These are phyloP conservation scores for Galago senegalensis DNA, from an alignment of 2,797 vertebrate genomes.

Conservation along the genomic window DNA sequence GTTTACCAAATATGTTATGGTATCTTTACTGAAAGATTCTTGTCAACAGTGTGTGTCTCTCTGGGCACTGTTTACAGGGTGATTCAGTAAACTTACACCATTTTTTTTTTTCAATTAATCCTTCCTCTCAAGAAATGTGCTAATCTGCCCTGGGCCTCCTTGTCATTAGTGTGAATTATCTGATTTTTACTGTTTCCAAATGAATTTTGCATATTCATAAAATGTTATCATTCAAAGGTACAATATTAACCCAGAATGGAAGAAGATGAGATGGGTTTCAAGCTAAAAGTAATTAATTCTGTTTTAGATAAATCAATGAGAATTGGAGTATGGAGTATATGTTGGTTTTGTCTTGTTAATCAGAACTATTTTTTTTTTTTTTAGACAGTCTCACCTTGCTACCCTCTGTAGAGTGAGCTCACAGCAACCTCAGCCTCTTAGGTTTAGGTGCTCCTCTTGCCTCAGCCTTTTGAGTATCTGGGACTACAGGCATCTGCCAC, in stretches of 20 bases:
- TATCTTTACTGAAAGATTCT: conserved; percentile 61
- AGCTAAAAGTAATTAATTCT: conserved; percentile 43
- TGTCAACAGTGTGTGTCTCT: conserved; percentile 72
- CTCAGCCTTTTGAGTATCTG: too few species aligned
- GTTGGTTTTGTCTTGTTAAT: background rate
- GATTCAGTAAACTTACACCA: conserved; percentile 61
- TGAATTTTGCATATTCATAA: conserved; percentile 71
- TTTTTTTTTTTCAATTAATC: conserved; percentile 75
- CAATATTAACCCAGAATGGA: conserved; percentile 18
- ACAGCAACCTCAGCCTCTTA: too few species aligned
- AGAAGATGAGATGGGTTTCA: background rate
- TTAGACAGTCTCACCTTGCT: too few species aligned
- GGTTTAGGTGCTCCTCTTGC: too few species aligned
- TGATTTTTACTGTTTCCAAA: conserved; percentile 75
- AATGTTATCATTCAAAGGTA: conserved; percentile 60
- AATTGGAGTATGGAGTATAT: background rate
- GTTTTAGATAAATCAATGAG: conserved; percentile 47
- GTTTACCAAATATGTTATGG: conserved; percentile 64
- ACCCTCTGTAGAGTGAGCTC: too few species aligned
- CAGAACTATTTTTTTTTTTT: background rate
- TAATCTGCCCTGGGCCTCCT: conserved; percentile 69
- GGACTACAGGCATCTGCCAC: too few species aligned
- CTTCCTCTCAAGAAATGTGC: conserved; percentile 75
- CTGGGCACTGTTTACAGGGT: conserved; percentile 62
- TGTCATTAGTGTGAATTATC: conserved; percentile 71